Base-by-base conservation (phyloP, 2,113 vertebrate genomes). In the Greenwoodochromis staneri region DNA sequence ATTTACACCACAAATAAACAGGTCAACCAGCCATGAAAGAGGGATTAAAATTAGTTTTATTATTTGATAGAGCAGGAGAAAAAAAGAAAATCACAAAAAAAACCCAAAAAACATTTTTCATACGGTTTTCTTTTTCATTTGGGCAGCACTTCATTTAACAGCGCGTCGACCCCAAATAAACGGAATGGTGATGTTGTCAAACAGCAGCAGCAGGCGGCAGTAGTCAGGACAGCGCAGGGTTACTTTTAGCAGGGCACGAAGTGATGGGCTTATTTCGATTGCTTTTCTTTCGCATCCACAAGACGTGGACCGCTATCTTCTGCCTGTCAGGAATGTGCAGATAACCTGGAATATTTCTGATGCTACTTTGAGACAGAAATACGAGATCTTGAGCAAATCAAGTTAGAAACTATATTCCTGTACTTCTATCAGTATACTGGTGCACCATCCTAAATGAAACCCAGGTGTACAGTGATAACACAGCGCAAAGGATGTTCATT, bases 11-110 rank as follows among this genome's bases (percentile, higher is more conserved):
- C 5, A 3, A 91, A 83, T 38, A 17, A 90, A 86, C 5, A 87
- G 36, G 9, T 51, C 69, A 73, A 16, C 1, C 27, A 89, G 34
- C 40, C 82, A 81, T 8, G 8, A 86, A 47, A 53, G 85, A 94
- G 94, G 95, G 95, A 94, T 97, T 97, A 96, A 97, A 97, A 97
- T 95, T 96, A 96, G 93, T 97, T 96, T 97, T 97, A 96, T 96
- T 97, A 96, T 85, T 97, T 95, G 89, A 96, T 78, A 94, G 96
- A 95, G 85, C 85, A 96, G 91, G 66, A 36, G 83, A 86, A 85
- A 88, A 85, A 66, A 92, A 90, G 88, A 90, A 87, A 93, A 81
- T 71, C 42, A 54, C 73, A 85, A 84, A 87, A 90, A 86, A 83
- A 88, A 14, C 0, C 7, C 84, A 83, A 85, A 49, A 87, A 82